phyloP scores from a whole-genome alignment of 1,140 invertebrate species.

The Drosophila saltans region DNA sequence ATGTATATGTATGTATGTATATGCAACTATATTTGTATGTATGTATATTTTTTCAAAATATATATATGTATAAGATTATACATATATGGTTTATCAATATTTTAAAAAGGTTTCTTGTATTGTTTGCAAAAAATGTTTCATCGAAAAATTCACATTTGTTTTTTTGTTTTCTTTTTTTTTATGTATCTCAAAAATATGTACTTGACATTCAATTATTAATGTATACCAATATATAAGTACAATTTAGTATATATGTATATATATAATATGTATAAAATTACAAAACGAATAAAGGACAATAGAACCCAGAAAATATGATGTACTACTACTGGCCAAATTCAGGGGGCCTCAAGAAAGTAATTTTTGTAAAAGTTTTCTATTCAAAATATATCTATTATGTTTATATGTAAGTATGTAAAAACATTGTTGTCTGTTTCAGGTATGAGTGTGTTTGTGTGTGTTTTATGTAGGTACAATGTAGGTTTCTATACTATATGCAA shows the following conservation, averaged over 20 bases:
- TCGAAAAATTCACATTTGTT: slow-evolving; percentile 61
- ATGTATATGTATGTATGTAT: slow-evolving; percentile 39
- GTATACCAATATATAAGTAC: slow-evolving; percentile 15
- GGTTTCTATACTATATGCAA: slow-evolving; percentile 45
- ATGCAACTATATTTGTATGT: slow-evolving; percentile 17
- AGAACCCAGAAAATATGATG: slow-evolving; percentile 57
- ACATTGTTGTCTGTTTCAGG: slow-evolving; percentile 9
- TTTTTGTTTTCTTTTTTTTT: slow-evolving; percentile 36
- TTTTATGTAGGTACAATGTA: slow-evolving; percentile 71
- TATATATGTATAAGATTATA: slow-evolving; percentile 18
- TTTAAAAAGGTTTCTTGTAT: slow-evolving; percentile 36
- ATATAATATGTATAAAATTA: slow-evolving; percentile 64
- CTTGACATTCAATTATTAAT: slow-evolving; percentile 53
- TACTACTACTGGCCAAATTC: slow-evolving; percentile 39
- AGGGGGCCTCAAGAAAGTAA: slow-evolving; percentile 38
- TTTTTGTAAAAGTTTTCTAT: slow-evolving; percentile 72
- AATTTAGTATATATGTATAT: not conserved
- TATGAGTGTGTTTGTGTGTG: slow-evolving; percentile 27
- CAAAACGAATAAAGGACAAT: slow-evolving; percentile 57
- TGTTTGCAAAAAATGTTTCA: slow-evolving; percentile 53
- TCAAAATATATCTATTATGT: slow-evolving; percentile 69
- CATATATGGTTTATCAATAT: slow-evolving; percentile 43
- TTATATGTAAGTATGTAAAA: slow-evolving; percentile 31
- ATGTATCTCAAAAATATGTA: slow-evolving; percentile 72
- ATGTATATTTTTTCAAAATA: slow-evolving; percentile 29